Percentiles rank a stretch among this genome's conserved stretches.
These are phyloP conservation scores for Phortica okadai DNA, from an alignment of 2,888 invertebrate species.

Conservation along the genomic window DNA sequence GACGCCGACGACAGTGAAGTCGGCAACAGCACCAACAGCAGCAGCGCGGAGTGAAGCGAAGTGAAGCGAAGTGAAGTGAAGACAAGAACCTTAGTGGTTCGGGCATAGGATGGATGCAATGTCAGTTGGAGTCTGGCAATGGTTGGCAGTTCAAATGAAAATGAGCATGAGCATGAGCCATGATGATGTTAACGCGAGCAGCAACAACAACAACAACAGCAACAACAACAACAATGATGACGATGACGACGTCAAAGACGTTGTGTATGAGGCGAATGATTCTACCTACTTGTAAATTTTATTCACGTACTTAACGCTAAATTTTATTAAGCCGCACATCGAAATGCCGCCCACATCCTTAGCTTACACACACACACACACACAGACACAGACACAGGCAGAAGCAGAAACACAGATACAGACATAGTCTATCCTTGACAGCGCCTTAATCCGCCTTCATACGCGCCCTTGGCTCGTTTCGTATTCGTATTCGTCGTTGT, in stretches of 20 bases:
- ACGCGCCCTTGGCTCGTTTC: background rate
- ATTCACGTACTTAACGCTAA: constrained; percentile 32
- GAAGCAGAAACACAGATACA: background rate
- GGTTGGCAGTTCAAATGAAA: background rate
- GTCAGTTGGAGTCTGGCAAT: background rate
- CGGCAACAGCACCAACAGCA: background rate
- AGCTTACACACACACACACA: background rate
- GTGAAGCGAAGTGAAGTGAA: no score
- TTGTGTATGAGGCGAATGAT: constrained; percentile 12
- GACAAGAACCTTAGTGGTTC: no score
- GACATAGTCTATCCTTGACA: background rate
- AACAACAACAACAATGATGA: background rate
- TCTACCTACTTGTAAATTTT: constrained; percentile 27
- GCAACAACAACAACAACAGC: background rate
- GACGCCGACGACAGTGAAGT: background rate
- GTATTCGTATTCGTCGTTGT: background rate
- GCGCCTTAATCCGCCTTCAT: background rate
- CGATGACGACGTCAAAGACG: constrained; percentile 2
- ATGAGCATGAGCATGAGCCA: background rate
- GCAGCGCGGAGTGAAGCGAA: no score
- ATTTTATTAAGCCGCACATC: constrained; percentile 32
- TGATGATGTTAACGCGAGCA: background rate
- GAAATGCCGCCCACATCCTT: constrained; percentile 27
- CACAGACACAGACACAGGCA: constrained; percentile 3
- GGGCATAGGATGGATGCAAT: no score